Percentiles rank a stretch among this genome's conserved stretches.
phyloP scores from a whole-genome alignment of 2,797 vertebrate genomes.

The Pseudochirops corinnae region DNA sequence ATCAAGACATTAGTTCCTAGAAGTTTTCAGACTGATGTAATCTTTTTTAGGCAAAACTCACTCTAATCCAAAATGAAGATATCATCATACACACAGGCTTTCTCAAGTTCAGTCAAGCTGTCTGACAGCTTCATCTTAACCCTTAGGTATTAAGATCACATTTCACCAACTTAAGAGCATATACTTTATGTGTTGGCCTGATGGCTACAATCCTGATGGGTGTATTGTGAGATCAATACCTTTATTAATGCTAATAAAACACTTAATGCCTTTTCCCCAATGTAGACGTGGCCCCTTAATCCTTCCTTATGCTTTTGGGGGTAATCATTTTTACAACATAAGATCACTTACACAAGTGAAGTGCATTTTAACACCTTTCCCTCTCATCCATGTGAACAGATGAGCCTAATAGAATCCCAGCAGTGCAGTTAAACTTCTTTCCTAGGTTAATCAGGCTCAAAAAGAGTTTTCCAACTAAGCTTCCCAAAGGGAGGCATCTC shows the following conservation, averaged over 20 bases:
- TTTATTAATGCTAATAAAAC: slow-evolving; percentile 69
- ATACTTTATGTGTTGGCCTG: slow-evolving; percentile 42
- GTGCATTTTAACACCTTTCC: slow-evolving; percentile 79
- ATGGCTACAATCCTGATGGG: not conserved
- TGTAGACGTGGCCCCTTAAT: slow-evolving; percentile 74
- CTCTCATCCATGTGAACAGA: slow-evolving; percentile 75
- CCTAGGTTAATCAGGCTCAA: slow-evolving; percentile 84
- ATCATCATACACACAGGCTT: slow-evolving; percentile 44
- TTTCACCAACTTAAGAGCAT: slow-evolving; percentile 52
- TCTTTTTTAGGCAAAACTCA: slow-evolving; percentile 49
- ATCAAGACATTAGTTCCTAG: not conserved
- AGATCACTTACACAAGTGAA: slow-evolving; percentile 79
- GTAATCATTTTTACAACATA: slow-evolving; percentile 84
- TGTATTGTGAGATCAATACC: slow-evolving; percentile 62
- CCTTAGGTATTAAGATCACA: slow-evolving; percentile 54
- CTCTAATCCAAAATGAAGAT: slow-evolving; percentile 63
- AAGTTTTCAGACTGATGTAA: slow-evolving; percentile 11
- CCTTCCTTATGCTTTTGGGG: slow-evolving; percentile 78
- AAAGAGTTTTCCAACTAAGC: slow-evolving; percentile 75
- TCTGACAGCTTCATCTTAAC: slow-evolving; percentile 54
- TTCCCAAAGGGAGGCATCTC: slow-evolving; percentile 67
- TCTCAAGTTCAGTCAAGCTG: slow-evolving; percentile 34
- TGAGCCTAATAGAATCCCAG: slow-evolving; percentile 80
- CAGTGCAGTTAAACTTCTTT: slow-evolving; percentile 82
- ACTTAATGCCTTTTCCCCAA: slow-evolving; percentile 32